phyloP scores from a whole-genome alignment of 2,888 invertebrate genomes.

The Mythimna vitellina region DNA sequence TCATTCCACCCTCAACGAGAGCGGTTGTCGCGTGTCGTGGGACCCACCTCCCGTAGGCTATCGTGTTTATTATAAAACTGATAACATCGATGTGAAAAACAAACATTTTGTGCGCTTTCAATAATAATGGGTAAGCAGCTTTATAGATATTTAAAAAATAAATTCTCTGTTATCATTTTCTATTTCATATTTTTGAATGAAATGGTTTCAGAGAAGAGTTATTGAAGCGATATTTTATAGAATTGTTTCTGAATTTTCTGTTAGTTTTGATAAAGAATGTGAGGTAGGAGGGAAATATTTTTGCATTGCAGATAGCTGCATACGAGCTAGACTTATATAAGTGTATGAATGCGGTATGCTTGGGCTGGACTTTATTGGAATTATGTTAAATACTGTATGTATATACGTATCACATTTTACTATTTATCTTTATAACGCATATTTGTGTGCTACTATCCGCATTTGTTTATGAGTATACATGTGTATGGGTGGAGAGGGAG shows the following conservation, averaged over 20 bases:
- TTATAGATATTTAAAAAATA: background rate
- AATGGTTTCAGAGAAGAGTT: conserved; percentile 6
- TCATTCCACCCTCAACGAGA: conserved; percentile 59
- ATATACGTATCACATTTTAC: too few relatives aligned
- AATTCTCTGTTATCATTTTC: background rate
- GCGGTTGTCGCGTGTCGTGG: conserved; percentile 54
- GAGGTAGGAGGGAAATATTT: background rate
- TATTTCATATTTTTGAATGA: conserved; percentile 11
- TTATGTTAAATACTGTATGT: background rate
- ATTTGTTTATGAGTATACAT: too few relatives aligned
- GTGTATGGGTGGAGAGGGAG: too few relatives aligned
- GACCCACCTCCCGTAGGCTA: background rate
- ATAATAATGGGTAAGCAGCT: conserved; percentile 43
- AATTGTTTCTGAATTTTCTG: conserved; percentile 6
- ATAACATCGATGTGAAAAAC: background rate
- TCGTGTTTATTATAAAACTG: conserved; percentile 24
- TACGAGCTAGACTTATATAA: conserved; percentile 23
- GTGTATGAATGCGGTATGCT: conserved; percentile 1
- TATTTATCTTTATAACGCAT: too few relatives aligned
- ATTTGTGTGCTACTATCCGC: too few relatives aligned
- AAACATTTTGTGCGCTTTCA: background rate
- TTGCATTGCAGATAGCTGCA: conserved; percentile 14
- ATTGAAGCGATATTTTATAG: conserved; percentile 38
- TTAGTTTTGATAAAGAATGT: conserved; percentile 6
- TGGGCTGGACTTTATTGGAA: background rate